Base-by-base conservation (phyloP, 1,140 invertebrate genomes). In the Bombus affinis region DNA sequence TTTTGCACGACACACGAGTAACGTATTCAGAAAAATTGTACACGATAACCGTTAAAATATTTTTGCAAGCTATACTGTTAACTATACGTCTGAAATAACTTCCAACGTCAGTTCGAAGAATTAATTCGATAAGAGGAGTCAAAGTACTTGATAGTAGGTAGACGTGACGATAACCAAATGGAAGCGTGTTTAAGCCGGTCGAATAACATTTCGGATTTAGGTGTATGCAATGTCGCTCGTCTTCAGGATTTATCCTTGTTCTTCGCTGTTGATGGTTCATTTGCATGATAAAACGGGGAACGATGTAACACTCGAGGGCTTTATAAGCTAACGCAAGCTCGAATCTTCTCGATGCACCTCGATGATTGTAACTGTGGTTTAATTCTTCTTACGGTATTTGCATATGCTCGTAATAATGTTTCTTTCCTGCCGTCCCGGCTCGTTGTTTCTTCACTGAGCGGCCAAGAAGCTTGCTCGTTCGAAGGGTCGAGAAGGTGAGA, bases 171-270 rank as follows among this genome's bases (percentile, higher is more conserved):
- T 72, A 72, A 81, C 44, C 25, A 53, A 80, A 80, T n/a, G 78
- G 35, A 35, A n/a, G 9, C 32, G 57, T 32, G 25, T 28, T 59
- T 59, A 28, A 10, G 57, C 25, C 57, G 25, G 25, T 12, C 25
- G 57, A 59, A 25, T 59, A 81, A 74, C 81, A 28, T 76, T 65
- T 76, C 35, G n/a, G 44, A 66, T 83, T 68, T 59, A 76, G 35
- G 42, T 32, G 59, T 62, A 44, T 35, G 35, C 44, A 10, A n/a
- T 57, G 65, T 84, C 80, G 75, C 65, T 80, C 57, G 76, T 76
- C 86, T 68, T 44, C 39, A n/a, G 72, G 76, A 85, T 88, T 88
- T 88, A 88, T 88, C 87, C 78, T 88, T 79, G 78, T 88, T 88
- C 87, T 68, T 88, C 76, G 72, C 57, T 28, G 75, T 84, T 76